phyloP scores from a whole-genome alignment of 1,140 invertebrate species.

The Thaumetopoea pityocampa region DNA sequence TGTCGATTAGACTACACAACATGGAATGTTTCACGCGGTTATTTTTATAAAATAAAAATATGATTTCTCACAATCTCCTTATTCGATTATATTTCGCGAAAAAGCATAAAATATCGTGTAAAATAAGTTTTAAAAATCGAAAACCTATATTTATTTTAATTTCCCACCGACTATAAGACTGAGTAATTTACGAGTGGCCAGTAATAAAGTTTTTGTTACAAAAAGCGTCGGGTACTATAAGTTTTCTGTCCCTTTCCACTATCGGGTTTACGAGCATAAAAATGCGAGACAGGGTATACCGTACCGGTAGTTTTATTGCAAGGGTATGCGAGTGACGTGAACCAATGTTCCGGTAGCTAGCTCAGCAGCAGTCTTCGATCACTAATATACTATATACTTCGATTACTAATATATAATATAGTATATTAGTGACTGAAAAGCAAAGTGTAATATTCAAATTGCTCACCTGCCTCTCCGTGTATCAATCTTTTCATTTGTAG shows the following conservation, averaged over 20 bases:
- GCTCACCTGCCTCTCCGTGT: too few species aligned
- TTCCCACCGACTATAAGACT: constrained; percentile 43
- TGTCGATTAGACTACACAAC: too few species aligned
- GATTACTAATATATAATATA: too few species aligned
- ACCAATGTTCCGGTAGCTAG: constrained; percentile 25
- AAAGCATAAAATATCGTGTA: constrained; percentile 1
- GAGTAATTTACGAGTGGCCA: constrained; percentile 62
- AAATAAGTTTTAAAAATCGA: constrained; percentile 15
- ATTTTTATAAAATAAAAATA: too few species aligned
- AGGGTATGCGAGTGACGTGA: constrained; percentile 30
- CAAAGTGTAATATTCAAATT: too few species aligned
- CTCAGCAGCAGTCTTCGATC: too few species aligned
- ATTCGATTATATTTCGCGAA: background rate
- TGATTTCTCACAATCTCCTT: too few species aligned
- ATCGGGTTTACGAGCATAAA: constrained; percentile 50
- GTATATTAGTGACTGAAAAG: too few species aligned
- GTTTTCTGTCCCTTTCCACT: constrained; percentile 43
- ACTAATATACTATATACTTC: too few species aligned
- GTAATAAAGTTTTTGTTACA: constrained; percentile 65
- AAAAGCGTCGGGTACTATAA: constrained; percentile 51
- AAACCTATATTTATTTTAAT: constrained; percentile 15
- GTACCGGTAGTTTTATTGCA: constrained; percentile 58
- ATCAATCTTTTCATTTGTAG: too few species aligned
- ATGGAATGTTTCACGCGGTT: too few species aligned
- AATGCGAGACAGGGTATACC: constrained; percentile 56